Evolutionary conservation across 2,113 vertebrate genomes (phyloP).

Genomic region (Casuarius casuarius): DNA sequence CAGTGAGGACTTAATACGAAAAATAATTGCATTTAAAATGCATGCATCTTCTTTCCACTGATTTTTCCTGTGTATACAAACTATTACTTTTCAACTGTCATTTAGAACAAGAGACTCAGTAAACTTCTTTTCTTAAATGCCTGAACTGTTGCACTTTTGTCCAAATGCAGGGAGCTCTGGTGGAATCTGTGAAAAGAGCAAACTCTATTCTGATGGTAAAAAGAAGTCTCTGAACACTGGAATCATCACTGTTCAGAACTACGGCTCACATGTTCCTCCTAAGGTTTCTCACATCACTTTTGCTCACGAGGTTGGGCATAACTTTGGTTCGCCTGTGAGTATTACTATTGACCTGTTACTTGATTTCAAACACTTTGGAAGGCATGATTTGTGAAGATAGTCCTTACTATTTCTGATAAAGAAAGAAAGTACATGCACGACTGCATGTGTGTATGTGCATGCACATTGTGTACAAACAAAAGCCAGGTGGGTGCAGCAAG

Average conservation of each 20-base stretch:
- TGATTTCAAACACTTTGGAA: background rate
- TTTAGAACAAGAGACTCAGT: background rate
- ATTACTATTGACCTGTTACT: background rate
- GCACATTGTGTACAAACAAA: background rate
- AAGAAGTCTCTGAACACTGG: conserved; percentile 97
- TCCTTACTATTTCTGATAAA: background rate
- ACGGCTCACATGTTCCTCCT: conserved; percentile 95
- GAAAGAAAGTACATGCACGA: background rate
- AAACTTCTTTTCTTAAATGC: background rate
- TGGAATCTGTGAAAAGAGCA: conserved; percentile 96
- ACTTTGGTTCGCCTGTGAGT: conserved; percentile 98
- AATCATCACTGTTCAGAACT: conserved; percentile 99
- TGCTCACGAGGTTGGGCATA: conserved; percentile 98
- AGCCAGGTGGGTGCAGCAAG: background rate
- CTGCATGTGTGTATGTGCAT: background rate
- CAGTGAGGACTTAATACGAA: background rate
- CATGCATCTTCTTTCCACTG: background rate
- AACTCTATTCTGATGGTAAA: conserved; percentile 93
- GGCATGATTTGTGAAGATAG: rapidly evolving
- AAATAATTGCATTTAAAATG: background rate
- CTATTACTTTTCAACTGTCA: background rate
- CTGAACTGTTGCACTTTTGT: background rate
- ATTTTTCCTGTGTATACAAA: background rate
- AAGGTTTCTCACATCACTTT: conserved; percentile 99
- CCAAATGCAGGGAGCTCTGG: conserved; percentile 90